Base-by-base conservation (phyloP, 2,797 vertebrate species). In the Etheostoma perlongum region DNA sequence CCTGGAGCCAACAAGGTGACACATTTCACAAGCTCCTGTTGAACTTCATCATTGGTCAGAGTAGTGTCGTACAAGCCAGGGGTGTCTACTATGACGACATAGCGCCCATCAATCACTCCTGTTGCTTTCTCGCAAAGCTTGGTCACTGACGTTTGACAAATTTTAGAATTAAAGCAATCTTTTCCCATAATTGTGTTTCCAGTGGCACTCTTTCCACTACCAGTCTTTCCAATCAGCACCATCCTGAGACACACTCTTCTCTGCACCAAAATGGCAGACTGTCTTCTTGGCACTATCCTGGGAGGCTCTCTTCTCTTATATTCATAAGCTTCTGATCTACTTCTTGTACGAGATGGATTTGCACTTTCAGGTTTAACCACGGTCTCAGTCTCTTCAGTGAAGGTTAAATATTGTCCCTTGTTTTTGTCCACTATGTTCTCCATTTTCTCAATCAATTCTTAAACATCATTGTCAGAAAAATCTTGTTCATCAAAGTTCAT, bases 131-230 rank as follows among this genome's bases (percentile, higher is more conserved):
- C 9, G 30, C 88, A 90, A 6, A 4, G 0, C 25, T 1, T 36
- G 0, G 88, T 90, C 0, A 88, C 85, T 9, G 86, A 86, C 0
- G 0, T 55, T 8, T 1, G 1, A 10, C 10, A 0, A 0, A 4
- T 1, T 48, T 71, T 42, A 4, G 85, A 76, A 5, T 2, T 0
- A 19, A 88, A 89, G 4, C 3, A 9, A 1, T n/a, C 0, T 21
- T 14, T 21, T 0, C 67, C 72, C 44, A 88, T 11, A 46, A 90
- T 84, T 0, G 85, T 87, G 70, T 88, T 90, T 55, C 46, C 88
- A 16, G 79, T 75, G 0, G 88, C 74, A 47, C 88, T 90, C 42
- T 90, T 90, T 2, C 88, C 88, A 58, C 44, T 18, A 1, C 88
- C 86, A 18, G 86, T 87, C 36, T 81, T 85, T 7, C 86, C 86